Percentiles rank a stretch among this genome's conserved stretches.
phyloP scores from a whole-genome alignment of 2,797 vertebrate species.

The Anniella stebbinsi region DNA sequence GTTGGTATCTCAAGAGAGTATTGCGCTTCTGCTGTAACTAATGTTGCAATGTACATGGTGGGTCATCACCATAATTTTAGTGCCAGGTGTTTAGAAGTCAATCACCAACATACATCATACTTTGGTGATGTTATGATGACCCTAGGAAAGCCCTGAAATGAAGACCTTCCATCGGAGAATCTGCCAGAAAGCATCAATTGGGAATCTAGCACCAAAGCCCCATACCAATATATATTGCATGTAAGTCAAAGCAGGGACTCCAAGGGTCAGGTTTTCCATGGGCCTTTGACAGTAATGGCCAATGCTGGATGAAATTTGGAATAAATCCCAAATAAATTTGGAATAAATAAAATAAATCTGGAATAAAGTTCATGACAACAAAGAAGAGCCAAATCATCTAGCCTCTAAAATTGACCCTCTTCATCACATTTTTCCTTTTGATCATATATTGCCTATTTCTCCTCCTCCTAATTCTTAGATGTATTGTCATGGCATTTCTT shows the following conservation, averaged over 20 bases:
- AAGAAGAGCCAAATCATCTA: background rate
- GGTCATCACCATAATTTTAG: background rate
- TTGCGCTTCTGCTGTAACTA: background rate
- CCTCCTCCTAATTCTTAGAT: background rate
- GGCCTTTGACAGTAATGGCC: background rate
- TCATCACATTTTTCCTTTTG: background rate
- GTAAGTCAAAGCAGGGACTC: background rate
- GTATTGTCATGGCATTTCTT: background rate
- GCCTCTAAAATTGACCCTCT: too few relatives aligned
- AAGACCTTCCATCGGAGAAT: background rate
- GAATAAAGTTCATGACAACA: background rate
- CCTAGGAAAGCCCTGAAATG: background rate
- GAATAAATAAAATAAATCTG: too few relatives aligned
- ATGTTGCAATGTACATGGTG: background rate
- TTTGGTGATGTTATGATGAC: background rate
- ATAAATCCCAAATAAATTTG: too few relatives aligned
- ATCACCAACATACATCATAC: background rate
- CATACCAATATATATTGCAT: background rate
- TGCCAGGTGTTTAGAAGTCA: background rate
- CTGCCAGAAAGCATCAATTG: background rate
- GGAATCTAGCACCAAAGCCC: background rate
- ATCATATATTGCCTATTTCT: background rate
- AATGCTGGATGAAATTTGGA: background rate
- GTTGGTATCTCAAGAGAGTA: too few relatives aligned
- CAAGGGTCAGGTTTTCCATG: background rate